These are phyloP conservation scores for Dichetophora obliterata DNA, from an alignment of 2,888 invertebrate species.

Conservation along the genomic window DNA sequence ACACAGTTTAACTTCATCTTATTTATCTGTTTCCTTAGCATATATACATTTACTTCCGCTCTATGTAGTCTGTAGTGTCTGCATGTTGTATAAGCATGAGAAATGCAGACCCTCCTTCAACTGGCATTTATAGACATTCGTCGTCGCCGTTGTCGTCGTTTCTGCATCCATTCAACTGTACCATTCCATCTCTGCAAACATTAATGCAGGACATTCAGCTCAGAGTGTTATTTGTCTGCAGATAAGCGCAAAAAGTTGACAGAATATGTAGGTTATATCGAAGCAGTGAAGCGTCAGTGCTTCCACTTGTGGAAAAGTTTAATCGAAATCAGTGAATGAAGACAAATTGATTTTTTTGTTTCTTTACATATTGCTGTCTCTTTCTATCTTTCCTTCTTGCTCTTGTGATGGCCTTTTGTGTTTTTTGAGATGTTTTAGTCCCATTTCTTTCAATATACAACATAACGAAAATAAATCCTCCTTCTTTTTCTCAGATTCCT, in stretches of 20 bases:
- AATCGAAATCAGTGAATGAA: conserved; percentile 64
- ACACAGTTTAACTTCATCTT: conserved; percentile 4
- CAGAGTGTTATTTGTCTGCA: conserved; percentile 10
- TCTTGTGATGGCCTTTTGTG: neutral
- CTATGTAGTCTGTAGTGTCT: neutral
- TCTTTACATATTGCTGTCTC: neutral
- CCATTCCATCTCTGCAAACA: conserved; percentile 12
- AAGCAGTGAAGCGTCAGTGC: conserved; percentile 17
- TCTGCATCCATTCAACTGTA: conserved; percentile 12
- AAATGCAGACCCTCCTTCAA: neutral
- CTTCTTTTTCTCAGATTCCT: too few relatives aligned
- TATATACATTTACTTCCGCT: neutral
- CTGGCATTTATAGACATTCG: neutral
- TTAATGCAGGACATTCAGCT: neutral
- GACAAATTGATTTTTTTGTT: conserved; percentile 59
- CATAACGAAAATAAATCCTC: too few relatives aligned
- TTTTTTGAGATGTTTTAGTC: neutral
- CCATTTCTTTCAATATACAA: neutral
- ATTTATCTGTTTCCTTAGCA: neutral
- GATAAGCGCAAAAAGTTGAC: conserved; percentile 25
- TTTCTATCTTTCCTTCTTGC: neutral
- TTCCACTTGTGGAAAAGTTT: conserved; percentile 54
- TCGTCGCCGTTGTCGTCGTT: neutral
- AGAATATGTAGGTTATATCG: conserved; percentile 33
- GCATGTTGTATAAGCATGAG: neutral